Evolutionary conservation across 1,140 invertebrate genomes (phyloP).

Genomic region (Drosophila ananassae): DNA sequence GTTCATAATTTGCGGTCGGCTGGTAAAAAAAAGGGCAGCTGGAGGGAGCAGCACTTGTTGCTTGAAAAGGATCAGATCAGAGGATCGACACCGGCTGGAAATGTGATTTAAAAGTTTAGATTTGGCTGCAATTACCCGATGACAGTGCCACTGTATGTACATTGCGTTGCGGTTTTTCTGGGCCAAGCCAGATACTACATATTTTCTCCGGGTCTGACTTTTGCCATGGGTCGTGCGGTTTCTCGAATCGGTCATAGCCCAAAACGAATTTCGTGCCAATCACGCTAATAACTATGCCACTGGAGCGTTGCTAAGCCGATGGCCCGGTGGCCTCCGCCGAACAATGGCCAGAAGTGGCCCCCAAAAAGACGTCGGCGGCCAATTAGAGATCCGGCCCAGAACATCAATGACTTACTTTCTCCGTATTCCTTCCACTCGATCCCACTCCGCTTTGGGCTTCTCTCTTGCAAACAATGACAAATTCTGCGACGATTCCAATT

Average conservation of each 20-base stretch:
- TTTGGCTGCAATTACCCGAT: conserved; percentile 54
- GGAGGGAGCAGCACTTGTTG: conserved; percentile 57
- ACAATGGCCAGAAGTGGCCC: conserved; percentile 60
- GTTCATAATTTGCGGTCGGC: conserved; percentile 71
- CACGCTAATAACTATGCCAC: conserved; percentile 78
- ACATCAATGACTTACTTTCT: conserved; percentile 67
- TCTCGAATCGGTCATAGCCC: conserved; percentile 30
- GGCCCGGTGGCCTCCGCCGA: conserved; percentile 41
- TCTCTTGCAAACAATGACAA: conserved; percentile 57
- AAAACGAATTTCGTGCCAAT: conserved; percentile 69
- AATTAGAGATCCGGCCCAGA: conserved; percentile 65
- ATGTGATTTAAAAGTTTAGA: conserved; percentile 67
- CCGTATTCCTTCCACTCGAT: conserved; percentile 18
- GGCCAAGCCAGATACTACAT: conserved; percentile 39
- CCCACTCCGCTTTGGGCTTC: neutral
- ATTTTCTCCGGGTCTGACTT: conserved; percentile 31
- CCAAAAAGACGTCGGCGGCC: conserved; percentile 70
- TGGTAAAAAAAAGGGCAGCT: conserved; percentile 22
- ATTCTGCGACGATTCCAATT: conserved; percentile 47
- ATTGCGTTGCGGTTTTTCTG: conserved; percentile 53
- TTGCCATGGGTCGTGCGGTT: conserved; percentile 25
- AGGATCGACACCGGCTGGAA: conserved; percentile 46
- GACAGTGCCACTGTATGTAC: conserved; percentile 59
- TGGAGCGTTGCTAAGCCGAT: conserved; percentile 69
- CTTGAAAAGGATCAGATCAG: conserved; percentile 64